Conservation (phyloP, 1,140 invertebrate species). For the Drosophila littoralis region DNA sequence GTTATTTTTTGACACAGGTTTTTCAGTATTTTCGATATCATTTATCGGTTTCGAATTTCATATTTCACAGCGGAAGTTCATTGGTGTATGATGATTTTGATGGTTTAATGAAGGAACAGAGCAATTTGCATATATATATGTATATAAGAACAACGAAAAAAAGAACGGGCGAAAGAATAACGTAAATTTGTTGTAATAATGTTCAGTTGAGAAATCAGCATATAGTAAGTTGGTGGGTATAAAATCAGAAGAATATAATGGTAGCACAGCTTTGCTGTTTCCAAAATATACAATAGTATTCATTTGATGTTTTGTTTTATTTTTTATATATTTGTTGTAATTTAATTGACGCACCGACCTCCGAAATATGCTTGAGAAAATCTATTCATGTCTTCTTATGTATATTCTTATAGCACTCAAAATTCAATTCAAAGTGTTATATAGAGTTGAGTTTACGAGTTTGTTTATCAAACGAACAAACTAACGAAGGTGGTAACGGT, state of each 20-base stretch:
- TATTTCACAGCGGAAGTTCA: slow-evolving; percentile 34
- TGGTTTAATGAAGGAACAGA: slow-evolving; percentile 61
- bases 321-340: slow-evolving; percentile 30
- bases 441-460: slow-evolving; percentile 34
- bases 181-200: slow-evolving; percentile 31
- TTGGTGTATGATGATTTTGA: slow-evolving; percentile 42
- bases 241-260: slow-evolving; percentile 45
- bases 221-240: slow-evolving; percentile 52
- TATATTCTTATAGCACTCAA: slow-evolving; percentile 50
- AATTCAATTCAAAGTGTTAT: slow-evolving; percentile 34
- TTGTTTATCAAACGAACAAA: slow-evolving; percentile 25
- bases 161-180: slow-evolving; percentile 46
- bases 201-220: slow-evolving; percentile 43
- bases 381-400: slow-evolving; percentile 78
- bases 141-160: slow-evolving; percentile 56
- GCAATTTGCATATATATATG: slow-evolving; percentile 44
- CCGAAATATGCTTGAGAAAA: slow-evolving; percentile 84
- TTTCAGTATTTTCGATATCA: slow-evolving; percentile 37
- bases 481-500: slow-evolving; percentile 82
- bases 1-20: slow-evolving; percentile 11
- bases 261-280: slow-evolving; percentile 32
- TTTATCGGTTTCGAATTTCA: slow-evolving; percentile 48
- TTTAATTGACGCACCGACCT: slow-evolving; percentile 79
- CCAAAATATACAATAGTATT: slow-evolving; percentile 34
- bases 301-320: slow-evolving; percentile 27